These are phyloP conservation scores for Laothoe populi DNA, from an alignment of 2,888 invertebrate genomes.

Conservation along the genomic window DNA sequence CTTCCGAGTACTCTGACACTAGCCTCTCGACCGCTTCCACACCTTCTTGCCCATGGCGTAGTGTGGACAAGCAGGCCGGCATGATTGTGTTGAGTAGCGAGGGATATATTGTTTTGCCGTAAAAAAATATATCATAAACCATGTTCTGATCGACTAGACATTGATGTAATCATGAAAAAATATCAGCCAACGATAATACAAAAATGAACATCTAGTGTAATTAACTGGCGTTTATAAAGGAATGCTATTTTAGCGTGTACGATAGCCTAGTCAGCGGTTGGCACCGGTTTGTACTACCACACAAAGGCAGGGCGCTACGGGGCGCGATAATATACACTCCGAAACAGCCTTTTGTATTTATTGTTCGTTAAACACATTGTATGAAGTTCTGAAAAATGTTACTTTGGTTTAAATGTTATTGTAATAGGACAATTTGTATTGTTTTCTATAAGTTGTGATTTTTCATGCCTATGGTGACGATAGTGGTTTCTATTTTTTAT, in stretches of 20 bases:
- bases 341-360: constrained; percentile 18
- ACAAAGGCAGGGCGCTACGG: constrained; percentile 30
- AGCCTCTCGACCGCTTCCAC: no score
- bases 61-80: no score
- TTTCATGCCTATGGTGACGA: not conserved
- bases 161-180: not conserved
- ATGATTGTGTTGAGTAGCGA: no score
- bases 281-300: constrained; percentile 40
- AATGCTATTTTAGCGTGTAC: constrained; percentile 27
- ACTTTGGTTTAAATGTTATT: constrained; percentile 9
- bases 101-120: no score
- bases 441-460: not conserved
- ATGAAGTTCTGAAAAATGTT: not conserved
- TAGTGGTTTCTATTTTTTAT: not conserved
- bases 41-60: no score
- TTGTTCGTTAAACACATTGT: not conserved
- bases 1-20: no score
- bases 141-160: no score
- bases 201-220: no score
- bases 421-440: not conserved
- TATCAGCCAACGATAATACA: no score
- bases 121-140: no score
- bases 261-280: constrained; percentile 41
- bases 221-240: not conserved
- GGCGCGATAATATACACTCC: constrained; percentile 27